Percentiles rank a stretch among this genome's conserved stretches.
Evolutionary conservation across 2,797 vertebrate genomes (phyloP).

Genomic region (Eulemur coronatus): DNA sequence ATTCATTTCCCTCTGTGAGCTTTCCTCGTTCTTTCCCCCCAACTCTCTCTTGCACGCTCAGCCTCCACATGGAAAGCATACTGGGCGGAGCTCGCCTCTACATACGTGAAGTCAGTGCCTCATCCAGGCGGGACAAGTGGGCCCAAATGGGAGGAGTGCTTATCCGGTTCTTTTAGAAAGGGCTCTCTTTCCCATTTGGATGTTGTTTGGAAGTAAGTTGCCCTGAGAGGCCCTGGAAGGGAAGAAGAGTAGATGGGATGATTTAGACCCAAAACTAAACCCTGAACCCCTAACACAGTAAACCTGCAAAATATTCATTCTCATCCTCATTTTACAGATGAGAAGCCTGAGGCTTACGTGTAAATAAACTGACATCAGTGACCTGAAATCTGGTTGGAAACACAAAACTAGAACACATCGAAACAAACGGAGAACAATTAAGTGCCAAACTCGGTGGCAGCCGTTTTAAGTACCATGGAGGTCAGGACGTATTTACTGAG

Average conservation of each 20-base stretch:
- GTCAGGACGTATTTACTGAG: background rate
- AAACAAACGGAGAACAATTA: background rate
- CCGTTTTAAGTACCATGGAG: background rate
- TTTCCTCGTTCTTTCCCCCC: background rate
- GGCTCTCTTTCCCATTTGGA: background rate
- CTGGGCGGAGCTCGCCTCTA: background rate
- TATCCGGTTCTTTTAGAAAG: background rate
- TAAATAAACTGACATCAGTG: background rate
- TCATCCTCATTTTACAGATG: constrained; percentile 9
- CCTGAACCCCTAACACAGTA: background rate
- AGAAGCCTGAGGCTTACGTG: constrained; percentile 9
- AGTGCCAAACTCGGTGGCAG: background rate
- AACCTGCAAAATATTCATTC: background rate
- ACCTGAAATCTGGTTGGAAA: background rate
- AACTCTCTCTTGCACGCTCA: background rate
- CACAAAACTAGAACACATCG: constrained; percentile 3
- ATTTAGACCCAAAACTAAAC: background rate
- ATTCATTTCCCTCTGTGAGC: background rate
- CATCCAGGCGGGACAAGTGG: background rate
- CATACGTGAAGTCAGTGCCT: background rate
- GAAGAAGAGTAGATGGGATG: background rate
- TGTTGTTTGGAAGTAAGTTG: background rate
- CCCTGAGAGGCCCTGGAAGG: background rate
- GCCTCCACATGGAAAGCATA: background rate
- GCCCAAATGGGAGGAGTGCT: background rate